These are phyloP conservation scores for Machimus atricapillus DNA, from an alignment of 2,888 invertebrate species.

Conservation along the genomic window DNA sequence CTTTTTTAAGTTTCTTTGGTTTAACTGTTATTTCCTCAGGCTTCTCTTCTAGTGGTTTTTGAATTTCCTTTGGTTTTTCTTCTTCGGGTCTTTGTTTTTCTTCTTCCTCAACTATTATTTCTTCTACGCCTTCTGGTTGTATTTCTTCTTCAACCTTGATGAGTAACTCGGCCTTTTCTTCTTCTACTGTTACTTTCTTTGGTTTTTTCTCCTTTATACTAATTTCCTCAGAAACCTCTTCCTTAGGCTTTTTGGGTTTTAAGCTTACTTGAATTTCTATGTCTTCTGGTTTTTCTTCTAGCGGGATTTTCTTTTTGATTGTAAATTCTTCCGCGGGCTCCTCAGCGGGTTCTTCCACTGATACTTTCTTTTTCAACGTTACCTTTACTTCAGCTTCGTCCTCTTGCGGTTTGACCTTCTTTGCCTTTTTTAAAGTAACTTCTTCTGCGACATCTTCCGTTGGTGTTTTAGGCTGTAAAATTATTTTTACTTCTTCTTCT, in stretches of 20 bases:
- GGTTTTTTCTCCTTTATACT: constrained; percentile 39
- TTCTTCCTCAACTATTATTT: constrained; percentile 40
- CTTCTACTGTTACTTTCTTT: constrained; percentile 16
- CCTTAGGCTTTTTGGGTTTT: constrained; percentile 54
- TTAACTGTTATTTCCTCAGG: constrained; percentile 24
- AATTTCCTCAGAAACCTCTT: constrained; percentile 57
- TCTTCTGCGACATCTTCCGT: constrained; percentile 57
- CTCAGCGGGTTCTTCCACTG: constrained; percentile 50
- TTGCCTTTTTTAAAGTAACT: constrained; percentile 48
- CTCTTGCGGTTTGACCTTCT: constrained; percentile 49
- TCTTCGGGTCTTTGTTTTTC: constrained; percentile 27
- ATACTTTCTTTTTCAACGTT: constrained; percentile 52
- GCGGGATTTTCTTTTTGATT: constrained; percentile 50
- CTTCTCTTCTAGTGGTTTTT: constrained; percentile 13
- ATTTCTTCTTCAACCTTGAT: constrained; percentile 23
- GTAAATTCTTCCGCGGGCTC: constrained; percentile 52
- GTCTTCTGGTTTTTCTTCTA: constrained; percentile 49
- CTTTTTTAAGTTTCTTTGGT: constrained; percentile 4
- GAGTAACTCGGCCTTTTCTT: constrained; percentile 49
- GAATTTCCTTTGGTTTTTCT: neutral
- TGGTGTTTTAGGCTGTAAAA: constrained; percentile 58
- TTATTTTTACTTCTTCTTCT: constrained; percentile 56
- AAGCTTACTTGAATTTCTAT: constrained; percentile 55
- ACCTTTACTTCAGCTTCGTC: constrained; percentile 48
- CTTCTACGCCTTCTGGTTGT: neutral